Percentiles rank a stretch among this genome's conserved stretches.
Conservation (phyloP, 92 coral and sea anemone genomes). For the Porites divaricata region DNA sequence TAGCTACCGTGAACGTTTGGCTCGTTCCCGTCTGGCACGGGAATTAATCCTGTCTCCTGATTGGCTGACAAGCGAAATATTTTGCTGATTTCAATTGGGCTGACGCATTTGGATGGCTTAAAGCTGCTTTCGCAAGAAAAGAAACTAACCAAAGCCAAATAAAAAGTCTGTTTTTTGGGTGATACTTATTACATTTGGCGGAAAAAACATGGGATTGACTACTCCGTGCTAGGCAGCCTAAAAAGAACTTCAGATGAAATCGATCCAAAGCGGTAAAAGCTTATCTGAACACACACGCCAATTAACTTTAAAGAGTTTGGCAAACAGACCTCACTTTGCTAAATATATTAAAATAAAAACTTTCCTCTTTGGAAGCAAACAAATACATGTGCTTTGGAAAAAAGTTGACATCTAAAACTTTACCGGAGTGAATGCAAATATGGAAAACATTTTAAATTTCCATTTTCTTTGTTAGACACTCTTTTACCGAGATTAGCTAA, state of each 20-base stretch:
- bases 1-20: constrained; percentile 23
- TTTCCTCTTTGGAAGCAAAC: not conserved
- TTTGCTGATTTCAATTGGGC: not conserved
- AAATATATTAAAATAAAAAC: not conserved
- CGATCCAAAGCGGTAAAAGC: constrained; percentile 9
- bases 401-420: not conserved
- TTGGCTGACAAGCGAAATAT: not conserved
- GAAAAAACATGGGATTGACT: not conserved
- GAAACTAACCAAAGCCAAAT: too few species aligned
- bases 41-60: not conserved
- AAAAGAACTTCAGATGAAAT: not conserved
- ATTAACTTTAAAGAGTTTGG: not conserved
- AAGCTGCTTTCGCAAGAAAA: not conserved
- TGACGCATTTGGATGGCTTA: not conserved
- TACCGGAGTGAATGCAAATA: not conserved
- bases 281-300: not conserved
- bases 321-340: not conserved
- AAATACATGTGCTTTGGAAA: constrained; percentile 1
- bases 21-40: not conserved
- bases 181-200: too few species aligned
- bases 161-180: not conserved
- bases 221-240: not conserved
- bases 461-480: not conserved
- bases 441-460: not conserved
- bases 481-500: not conserved